Percentiles rank a stretch among this genome's conserved stretches.
Evolutionary conservation across 1,140 invertebrate species (phyloP).

Genomic region (Belonocnema kinseyi): DNA sequence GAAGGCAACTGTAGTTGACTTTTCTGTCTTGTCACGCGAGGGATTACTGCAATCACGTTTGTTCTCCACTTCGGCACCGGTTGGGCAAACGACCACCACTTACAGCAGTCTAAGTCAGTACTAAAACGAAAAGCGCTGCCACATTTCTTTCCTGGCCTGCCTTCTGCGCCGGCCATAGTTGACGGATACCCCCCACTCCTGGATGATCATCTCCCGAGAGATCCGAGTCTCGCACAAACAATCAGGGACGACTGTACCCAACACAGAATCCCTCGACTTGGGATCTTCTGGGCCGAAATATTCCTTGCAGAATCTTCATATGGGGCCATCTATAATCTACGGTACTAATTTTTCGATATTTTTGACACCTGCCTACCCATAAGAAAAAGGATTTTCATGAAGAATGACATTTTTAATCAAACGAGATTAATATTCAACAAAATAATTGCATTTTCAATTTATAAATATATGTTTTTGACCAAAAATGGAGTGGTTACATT

Average conservation of each 20-base stretch:
- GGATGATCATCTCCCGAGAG: conserved; percentile 34
- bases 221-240: conserved; percentile 59
- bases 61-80: conserved; percentile 34
- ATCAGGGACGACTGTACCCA: conserved; percentile 49
- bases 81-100: conserved; percentile 62
- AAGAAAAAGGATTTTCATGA: too few species aligned
- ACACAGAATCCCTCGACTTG: not conserved
- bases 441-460: too few species aligned
- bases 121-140: conserved; percentile 69
- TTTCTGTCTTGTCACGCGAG: conserved; percentile 6
- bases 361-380: too few species aligned
- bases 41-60: conserved; percentile 30
- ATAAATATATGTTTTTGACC: too few species aligned
- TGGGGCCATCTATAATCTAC: too few species aligned
- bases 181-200: conserved; percentile 57
- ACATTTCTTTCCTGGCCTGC: conserved; percentile 72
- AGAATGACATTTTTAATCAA: too few species aligned
- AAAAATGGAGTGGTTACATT: too few species aligned
- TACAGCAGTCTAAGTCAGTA: conserved; percentile 71
- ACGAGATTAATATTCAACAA: too few species aligned
- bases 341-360: too few species aligned
- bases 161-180: conserved; percentile 72
- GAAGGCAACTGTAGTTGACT: not conserved
- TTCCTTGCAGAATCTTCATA: too few species aligned
- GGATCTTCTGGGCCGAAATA: not conserved